Base-by-base conservation (phyloP, 2,797 vertebrate species). In the Spizella passerina region DNA sequence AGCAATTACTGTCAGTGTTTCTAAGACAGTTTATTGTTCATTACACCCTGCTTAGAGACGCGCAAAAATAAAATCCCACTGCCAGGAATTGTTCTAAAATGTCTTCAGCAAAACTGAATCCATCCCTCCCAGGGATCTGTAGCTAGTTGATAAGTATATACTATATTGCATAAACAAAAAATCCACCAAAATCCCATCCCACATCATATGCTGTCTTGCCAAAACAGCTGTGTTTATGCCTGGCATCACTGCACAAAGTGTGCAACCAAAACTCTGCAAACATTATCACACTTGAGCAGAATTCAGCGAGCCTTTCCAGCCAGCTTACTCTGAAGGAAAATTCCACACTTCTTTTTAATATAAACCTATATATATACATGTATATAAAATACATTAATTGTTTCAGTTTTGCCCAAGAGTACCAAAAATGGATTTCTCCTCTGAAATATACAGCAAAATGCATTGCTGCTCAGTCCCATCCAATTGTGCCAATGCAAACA, bases 1-100 rank as follows among this genome's bases (percentile, higher is more conserved):
- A 97, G 95, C 91, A 85, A 93, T 75, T 81, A 94, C 21, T 93
- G 91, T 92, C 90, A 92, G 72, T 85, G 79, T 87, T 97, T 94
- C 59, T 70, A 85, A 63, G 49, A 49, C 65, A 86, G 86, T 75
- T 86, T 85, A 96, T 97, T 97, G 97, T 97, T 97, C 87, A 47
- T 92, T 93, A 88, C n/a, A 87, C 32, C 38, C 87, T 69, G 95
- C 87, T 96, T 94, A 93, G 84, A 95, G 91, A 88, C 16, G 0
- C 26, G 69, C 4, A 13, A 85, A 95, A 93, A 78, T 50, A 85
- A 80, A 83, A 89, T n/a, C 47, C 49, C 0, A 1, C 59, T 93
- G 87, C 89, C 93, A 93, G 79, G 76, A 79, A 96, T 78, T 82
- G 88, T 88, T 82, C 86, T 88, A 43, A 82, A 86, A 93, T 68